Base-by-base conservation (phyloP, 2,888 invertebrate species). In the Alviniconcha strummeri region DNA sequence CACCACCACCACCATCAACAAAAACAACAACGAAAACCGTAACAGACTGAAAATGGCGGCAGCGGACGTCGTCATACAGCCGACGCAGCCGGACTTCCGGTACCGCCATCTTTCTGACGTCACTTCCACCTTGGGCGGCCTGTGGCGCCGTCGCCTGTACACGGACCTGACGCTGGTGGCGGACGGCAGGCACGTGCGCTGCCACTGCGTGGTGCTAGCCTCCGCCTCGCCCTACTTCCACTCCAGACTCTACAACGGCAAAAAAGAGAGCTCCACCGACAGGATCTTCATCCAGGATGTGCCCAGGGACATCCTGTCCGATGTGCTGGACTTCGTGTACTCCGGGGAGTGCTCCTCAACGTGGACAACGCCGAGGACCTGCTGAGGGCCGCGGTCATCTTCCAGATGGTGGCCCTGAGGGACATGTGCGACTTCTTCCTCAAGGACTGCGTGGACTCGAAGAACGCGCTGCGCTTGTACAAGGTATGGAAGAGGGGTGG, bases 391-490 rank as follows among this genome's bases (percentile, higher is more conserved):
- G 97, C 98, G 3, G 97, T 98, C 94, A 97, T 97, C 92, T 95
- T 98, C 83, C 96, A 96, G 89, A 96, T 98, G 90, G 94, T 96
- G 81, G 96, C 97, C 0, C 96, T 98, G 71, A 95, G 97, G 82
- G 95, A 96, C 86, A 95, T 96, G 71, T 98, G 98, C 93, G 96
- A 96, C 90, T 95, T 96, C 67, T 97, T 96, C 92, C 95, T 98
- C 60, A 95, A 95, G 82, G 94, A 94, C 78, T 95, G 96, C 84
- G 94, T 98, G n/a, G 96, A 94, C 54, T 95, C 96, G 0, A 95
- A 96, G 87, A 98, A 97, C 93, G 97, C 97, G 92, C 96, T 98
- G 86, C 96, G 97, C 55, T 96, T 97, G 78, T 96, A 97, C 95
- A 95, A 96, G 90, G 97, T 97, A 93, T 97, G 77, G 19, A 8